Evolutionary conservation across 2,888 invertebrate species (phyloP).

Genomic region (Eurytoma californica): DNA sequence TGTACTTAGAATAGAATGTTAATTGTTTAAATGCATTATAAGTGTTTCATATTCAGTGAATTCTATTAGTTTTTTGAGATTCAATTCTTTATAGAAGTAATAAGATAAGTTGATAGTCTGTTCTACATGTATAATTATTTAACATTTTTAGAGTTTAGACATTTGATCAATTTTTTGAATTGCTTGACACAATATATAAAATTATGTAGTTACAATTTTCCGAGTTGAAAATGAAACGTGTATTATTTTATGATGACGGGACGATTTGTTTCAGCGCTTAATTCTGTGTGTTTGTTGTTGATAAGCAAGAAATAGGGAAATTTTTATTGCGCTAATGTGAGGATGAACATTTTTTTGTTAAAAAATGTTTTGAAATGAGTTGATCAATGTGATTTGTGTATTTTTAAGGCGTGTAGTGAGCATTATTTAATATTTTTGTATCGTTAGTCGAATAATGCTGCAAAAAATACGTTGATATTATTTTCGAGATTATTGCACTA

Average conservation of each 20-base stretch:
- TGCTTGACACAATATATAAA: not conserved
- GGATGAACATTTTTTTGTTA: constrained; percentile 19
- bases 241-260: constrained; percentile 30
- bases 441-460: too few relatives aligned
- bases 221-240: not conserved
- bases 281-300: not conserved
- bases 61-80: too few relatives aligned
- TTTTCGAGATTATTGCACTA: not conserved
- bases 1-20: too few relatives aligned
- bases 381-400: not conserved
- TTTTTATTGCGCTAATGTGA: constrained; percentile 11
- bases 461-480: too few relatives aligned
- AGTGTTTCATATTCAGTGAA: too few relatives aligned
- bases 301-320: not conserved
- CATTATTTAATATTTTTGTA: too few relatives aligned
- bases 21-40: too few relatives aligned
- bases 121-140: not conserved
- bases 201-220: not conserved
- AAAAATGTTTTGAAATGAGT: not conserved
- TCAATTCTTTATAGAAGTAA: too few relatives aligned
- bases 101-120: too few relatives aligned
- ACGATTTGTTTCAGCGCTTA: not conserved
- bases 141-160: not conserved
- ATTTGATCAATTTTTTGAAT: not conserved
- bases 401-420: too few relatives aligned